phyloP scores from a whole-genome alignment of 2,797 vertebrate genomes.

The Acrossocheilus wenchowensis region DNA sequence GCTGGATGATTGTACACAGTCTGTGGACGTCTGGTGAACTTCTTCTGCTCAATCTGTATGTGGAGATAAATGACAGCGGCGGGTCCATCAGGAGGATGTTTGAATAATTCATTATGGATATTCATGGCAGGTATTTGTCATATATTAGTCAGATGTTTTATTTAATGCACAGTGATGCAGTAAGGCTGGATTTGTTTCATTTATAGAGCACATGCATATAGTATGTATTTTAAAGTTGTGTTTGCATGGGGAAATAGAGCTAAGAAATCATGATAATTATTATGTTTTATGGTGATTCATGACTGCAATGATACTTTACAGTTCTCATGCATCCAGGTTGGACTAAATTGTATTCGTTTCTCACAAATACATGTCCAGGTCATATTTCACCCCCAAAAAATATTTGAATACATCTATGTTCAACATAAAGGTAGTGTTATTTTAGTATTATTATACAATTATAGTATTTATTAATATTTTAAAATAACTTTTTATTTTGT shows the following conservation, averaged over 20 bases:
- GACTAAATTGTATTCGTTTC: neutral
- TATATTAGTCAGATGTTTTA: conserved; percentile 1
- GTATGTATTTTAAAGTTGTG: neutral
- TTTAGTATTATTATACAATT: neutral
- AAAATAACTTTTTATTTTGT: neutral
- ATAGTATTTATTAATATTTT: neutral
- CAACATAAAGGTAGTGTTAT: neutral
- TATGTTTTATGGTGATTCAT: neutral
- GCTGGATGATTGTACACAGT: neutral
- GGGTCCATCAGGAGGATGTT: neutral
- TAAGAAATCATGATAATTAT: neutral
- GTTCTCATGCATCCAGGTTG: neutral
- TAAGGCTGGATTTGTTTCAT: neutral
- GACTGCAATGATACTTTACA: neutral
- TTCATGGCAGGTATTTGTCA: conserved; percentile 10
- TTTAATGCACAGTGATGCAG: neutral
- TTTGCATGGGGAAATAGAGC: neutral
- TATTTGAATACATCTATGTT: too few species aligned
- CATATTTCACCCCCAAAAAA: neutral
- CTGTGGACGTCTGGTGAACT: conserved; percentile 11
- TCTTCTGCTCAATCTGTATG: neutral
- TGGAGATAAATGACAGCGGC: neutral
- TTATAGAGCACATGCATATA: neutral
- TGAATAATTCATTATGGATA: conserved; percentile 1
- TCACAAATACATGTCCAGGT: neutral